phyloP scores from a whole-genome alignment of 2,888 invertebrate genomes.

The Heliconius sara region DNA sequence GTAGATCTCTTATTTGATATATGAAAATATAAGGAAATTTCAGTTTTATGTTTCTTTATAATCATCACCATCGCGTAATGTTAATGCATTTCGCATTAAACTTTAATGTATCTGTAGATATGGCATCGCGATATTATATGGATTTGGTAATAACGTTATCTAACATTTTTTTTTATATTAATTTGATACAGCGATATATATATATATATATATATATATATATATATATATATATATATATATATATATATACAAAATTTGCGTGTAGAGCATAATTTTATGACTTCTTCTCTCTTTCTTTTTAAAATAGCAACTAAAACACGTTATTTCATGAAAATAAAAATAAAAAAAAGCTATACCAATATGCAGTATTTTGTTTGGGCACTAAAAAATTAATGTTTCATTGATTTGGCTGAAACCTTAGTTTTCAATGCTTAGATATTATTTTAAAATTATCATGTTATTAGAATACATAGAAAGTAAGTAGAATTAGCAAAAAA shows the following conservation, averaged over 20 bases:
- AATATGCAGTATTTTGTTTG: no score
- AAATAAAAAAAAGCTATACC: no score
- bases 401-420: no score
- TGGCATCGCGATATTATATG: constrained; percentile 1
- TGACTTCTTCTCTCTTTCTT: neutral
- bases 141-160: neutral
- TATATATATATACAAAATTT: neutral
- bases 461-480: no score
- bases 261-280: neutral
- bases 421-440: no score
- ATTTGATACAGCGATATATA: neutral
- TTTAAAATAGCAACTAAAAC: no score
- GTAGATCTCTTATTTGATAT: constrained; percentile 1
- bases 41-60: neutral
- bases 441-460: no score
- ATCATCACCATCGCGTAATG: neutral
- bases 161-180: neutral
- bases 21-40: constrained; percentile 17
- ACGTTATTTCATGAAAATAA: no score
- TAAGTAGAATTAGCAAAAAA: no score
- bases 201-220: neutral
- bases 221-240: neutral
- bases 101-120: constrained; percentile 7
- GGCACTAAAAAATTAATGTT: no score
- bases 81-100: constrained; percentile 9